Percentiles rank a stretch among this genome's conserved stretches.
phyloP scores from a whole-genome alignment of 2,888 invertebrate species.

The Drosophila barbarae region DNA sequence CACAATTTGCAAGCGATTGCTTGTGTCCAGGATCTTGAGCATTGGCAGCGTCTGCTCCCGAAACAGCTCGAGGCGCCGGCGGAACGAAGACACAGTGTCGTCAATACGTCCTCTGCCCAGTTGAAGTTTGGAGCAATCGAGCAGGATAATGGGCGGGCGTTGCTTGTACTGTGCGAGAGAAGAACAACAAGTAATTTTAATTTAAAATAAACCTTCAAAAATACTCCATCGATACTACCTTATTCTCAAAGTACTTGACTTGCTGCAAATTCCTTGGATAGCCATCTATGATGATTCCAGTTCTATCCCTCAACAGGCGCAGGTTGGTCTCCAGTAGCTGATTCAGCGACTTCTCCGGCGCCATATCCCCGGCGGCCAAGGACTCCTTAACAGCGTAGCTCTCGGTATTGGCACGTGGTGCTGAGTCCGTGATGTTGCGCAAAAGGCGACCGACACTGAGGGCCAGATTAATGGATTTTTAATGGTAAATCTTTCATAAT shows the following conservation, averaged over 20 bases:
- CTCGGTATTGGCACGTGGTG: constrained; percentile 83
- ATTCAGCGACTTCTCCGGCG: constrained; percentile 88
- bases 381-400: constrained; percentile 85
- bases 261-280: constrained; percentile 95
- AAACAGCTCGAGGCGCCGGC: constrained; percentile 90
- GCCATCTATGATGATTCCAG: constrained; percentile 95
- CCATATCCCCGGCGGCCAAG: constrained; percentile 90
- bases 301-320: constrained; percentile 82
- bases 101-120: constrained; percentile 90
- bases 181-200: not conserved
- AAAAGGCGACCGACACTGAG: constrained; percentile 88
- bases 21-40: constrained; percentile 91
- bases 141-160: constrained; percentile 88
- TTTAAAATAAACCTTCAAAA: constrained; percentile 33
- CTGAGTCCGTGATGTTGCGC: constrained; percentile 86
- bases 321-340: constrained; percentile 87
- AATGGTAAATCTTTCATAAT: no score
- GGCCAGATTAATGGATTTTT: not conserved
- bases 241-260: constrained; percentile 91
- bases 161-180: constrained; percentile 83
- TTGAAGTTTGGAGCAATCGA: constrained; percentile 95
- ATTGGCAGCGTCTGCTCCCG: constrained; percentile 92
- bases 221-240: constrained; percentile 82
- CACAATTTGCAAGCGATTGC: constrained; percentile 91
- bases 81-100: constrained; percentile 92